phyloP scores from a whole-genome alignment of 2,797 vertebrate genomes.

The Notoglanidium macrostoma region DNA sequence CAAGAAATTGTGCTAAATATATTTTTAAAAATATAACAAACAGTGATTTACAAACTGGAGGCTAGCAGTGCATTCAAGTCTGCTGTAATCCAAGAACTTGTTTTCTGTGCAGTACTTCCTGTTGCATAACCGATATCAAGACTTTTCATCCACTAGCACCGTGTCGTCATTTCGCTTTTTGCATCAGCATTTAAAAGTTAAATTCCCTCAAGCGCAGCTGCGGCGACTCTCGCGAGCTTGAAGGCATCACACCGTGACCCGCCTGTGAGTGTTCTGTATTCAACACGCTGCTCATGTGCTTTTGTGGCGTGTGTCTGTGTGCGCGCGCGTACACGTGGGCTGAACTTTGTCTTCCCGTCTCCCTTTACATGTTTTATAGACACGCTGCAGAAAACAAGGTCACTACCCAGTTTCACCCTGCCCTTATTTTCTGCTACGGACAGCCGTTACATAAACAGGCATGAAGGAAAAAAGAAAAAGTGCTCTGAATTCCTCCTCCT shows the following conservation, averaged over 20 bases:
- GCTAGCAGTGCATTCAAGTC: neutral
- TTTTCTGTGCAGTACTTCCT: neutral
- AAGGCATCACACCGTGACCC: neutral
- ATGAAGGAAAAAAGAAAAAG: neutral
- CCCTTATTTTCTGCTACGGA: conserved; percentile 16
- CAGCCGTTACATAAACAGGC: conserved; percentile 35
- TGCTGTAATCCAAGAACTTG: neutral
- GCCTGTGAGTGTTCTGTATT: neutral
- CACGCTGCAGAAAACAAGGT: neutral
- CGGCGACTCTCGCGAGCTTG: neutral
- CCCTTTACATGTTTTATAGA: neutral
- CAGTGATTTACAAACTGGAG: neutral
- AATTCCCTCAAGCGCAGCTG: neutral
- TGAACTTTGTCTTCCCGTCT: neutral
- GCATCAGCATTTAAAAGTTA: conserved; percentile 23
- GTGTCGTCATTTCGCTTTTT: conserved; percentile 1
- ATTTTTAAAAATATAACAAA: too few species aligned
- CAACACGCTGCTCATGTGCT: neutral
- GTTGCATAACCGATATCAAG: neutral
- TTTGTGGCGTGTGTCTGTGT: neutral
- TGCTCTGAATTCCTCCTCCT: conserved; percentile 18
- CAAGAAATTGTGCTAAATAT: neutral
- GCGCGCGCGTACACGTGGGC: too few species aligned
- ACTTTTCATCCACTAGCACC: neutral
- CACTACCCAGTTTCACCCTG: neutral